Conservation (phyloP, 37 sponge, comb jelly and placozoan genomes). For the Tethya wilhelma region DNA sequence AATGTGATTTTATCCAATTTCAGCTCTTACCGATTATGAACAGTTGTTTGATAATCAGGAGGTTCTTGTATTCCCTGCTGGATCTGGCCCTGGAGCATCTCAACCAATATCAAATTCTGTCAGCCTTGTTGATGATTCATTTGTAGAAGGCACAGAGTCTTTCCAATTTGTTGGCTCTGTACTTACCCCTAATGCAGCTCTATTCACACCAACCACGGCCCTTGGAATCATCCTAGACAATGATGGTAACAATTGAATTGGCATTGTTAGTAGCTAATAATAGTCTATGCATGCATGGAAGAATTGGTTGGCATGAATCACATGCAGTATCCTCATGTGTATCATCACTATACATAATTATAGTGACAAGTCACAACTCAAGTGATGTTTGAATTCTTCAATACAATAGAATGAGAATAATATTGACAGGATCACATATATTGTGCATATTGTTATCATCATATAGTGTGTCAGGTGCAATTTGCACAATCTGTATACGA, state of each 20-base stretch:
- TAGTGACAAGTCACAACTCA: too few relatives aligned
- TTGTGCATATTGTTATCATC: too few relatives aligned
- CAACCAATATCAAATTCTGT: neutral
- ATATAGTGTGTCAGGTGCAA: too few relatives aligned
- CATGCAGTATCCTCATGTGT: neutral
- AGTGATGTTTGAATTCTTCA: too few relatives aligned
- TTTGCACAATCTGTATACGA: too few relatives aligned
- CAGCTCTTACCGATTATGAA: too few relatives aligned
- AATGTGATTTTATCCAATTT: too few relatives aligned
- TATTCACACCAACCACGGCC: constrained; percentile 15
- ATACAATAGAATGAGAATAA: too few relatives aligned
- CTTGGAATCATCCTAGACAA: constrained; percentile 8
- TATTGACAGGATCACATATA: too few relatives aligned
- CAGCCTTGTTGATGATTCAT: neutral
- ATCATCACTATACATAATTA: neutral
- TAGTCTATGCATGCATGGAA: neutral
- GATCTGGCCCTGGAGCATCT: neutral
- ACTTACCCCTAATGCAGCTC: neutral
- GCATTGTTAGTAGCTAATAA: too few relatives aligned
- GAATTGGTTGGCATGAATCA: neutral
- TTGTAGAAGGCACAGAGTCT: neutral
- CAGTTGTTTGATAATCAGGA: too few relatives aligned
- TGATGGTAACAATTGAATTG: constrained; percentile 7
- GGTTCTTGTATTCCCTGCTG: constrained; percentile 2
- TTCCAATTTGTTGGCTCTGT: neutral